A percentile compares a stretch with the other conserved stretches of the same genome.
Conservation (phyloP, 1,140 invertebrate species). For the Atta cephalotes region DNA sequence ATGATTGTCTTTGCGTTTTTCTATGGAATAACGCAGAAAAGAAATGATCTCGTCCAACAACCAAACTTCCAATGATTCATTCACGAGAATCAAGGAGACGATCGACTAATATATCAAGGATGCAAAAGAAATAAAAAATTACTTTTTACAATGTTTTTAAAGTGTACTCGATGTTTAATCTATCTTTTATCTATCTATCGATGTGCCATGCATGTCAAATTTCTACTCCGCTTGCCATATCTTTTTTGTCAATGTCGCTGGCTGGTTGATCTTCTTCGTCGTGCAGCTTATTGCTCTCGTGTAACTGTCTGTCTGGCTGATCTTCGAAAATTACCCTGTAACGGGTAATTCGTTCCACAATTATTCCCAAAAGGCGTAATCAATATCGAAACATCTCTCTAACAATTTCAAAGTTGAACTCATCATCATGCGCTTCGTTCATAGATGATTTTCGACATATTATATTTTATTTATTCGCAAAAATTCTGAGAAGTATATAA, state of each 20-base stretch:
- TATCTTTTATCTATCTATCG: constrained; percentile 57
- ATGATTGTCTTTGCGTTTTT: background rate
- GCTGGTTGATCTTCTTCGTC: constrained; percentile 54
- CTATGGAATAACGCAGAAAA: constrained; percentile 15
- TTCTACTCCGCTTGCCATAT: constrained; percentile 43
- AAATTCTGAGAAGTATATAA: constrained; percentile 20
- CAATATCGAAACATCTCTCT: constrained; percentile 5
- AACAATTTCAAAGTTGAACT: background rate
- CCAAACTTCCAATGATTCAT: constrained; percentile 29
- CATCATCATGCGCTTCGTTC: constrained; percentile 10
- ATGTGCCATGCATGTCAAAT: constrained; percentile 46
- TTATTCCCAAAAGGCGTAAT: constrained; percentile 7
- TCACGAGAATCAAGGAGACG: constrained; percentile 42
- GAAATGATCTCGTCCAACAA: constrained; percentile 28
- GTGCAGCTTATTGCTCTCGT: constrained; percentile 52
- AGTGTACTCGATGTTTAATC: constrained; percentile 33
- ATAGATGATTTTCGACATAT: background rate
- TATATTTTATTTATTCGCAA: constrained; percentile 26
- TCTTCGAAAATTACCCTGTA: constrained; percentile 64
- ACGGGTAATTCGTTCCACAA: constrained; percentile 47
- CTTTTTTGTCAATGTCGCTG: constrained; percentile 65
- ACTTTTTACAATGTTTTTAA: constrained; percentile 20
- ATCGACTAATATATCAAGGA: constrained; percentile 30
- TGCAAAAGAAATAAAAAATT: constrained; percentile 6
- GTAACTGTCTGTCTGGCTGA: constrained; percentile 47